phyloP scores from a whole-genome alignment of 1,140 invertebrate genomes.

The Macrotrachela quadricornifera region DNA sequence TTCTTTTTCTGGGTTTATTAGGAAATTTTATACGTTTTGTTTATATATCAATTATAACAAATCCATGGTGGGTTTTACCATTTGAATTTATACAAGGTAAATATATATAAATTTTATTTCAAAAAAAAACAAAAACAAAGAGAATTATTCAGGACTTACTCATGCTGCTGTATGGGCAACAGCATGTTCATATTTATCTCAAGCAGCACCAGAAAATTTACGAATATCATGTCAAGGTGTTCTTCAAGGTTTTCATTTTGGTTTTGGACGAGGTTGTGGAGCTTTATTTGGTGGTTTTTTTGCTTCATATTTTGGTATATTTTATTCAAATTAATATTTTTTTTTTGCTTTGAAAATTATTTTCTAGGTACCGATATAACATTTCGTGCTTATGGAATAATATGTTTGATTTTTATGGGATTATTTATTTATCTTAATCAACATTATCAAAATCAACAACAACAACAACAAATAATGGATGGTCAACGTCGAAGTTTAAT shows the following conservation, averaged over 20 bases:
- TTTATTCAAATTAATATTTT: slow-evolving; percentile 33
- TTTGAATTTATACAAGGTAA: slow-evolving; percentile 84
- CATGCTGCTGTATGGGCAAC: slow-evolving; percentile 94
- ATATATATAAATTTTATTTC: not conserved
- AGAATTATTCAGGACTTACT: slow-evolving; percentile 52
- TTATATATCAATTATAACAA: slow-evolving; percentile 74
- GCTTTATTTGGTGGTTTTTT: slow-evolving; percentile 63
- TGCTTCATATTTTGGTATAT: slow-evolving; percentile 35
- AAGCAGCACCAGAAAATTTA: slow-evolving; percentile 61
- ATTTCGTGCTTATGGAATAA: slow-evolving; percentile 68
- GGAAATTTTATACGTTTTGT: slow-evolving; percentile 85
- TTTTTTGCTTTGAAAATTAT: not conserved
- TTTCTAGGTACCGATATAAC: slow-evolving; percentile 56
- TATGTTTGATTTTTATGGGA: slow-evolving; percentile 57
- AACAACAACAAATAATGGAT: slow-evolving; percentile 49
- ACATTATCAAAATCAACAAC: too few species aligned
- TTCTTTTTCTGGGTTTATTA: slow-evolving; percentile 67
- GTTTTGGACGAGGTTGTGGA: slow-evolving; percentile 77
- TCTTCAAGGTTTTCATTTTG: slow-evolving; percentile 80
- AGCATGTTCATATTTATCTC: slow-evolving; percentile 85
- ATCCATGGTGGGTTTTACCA: slow-evolving; percentile 91
- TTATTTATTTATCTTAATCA: slow-evolving; percentile 60
- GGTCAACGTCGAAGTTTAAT: slow-evolving; percentile 16
- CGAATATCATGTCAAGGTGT: slow-evolving; percentile 76
- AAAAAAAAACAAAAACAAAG: not conserved